phyloP scores from a whole-genome alignment of 2,797 vertebrate genomes.

The Chelmon rostratus region DNA sequence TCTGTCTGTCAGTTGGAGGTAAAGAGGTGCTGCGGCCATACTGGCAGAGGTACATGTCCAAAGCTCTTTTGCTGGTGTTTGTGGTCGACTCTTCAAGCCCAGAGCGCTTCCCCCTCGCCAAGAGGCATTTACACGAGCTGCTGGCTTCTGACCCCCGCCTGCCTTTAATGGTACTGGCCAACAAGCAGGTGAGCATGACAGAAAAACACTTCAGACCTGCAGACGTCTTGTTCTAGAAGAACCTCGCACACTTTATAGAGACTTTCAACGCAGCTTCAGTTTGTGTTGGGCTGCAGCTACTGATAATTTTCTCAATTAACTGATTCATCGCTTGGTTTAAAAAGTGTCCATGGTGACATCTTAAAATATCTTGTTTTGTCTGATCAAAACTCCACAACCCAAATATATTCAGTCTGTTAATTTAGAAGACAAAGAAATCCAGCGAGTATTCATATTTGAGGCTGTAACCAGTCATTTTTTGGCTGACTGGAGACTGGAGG shows the following conservation, averaged over 20 bases:
- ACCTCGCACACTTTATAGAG: not conserved
- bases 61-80: slow-evolving; percentile 90
- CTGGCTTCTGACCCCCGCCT: slow-evolving; percentile 85
- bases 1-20: slow-evolving; percentile 89
- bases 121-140: slow-evolving; percentile 89
- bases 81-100: slow-evolving; percentile 92
- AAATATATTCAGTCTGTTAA: not conserved
- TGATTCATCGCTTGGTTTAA: no score
- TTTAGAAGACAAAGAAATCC: not conserved
- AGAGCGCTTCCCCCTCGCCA: slow-evolving; percentile 88
- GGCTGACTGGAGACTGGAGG: no score
- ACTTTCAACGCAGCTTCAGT: not conserved
- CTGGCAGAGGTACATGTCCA: slow-evolving; percentile 90
- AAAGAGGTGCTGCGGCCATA: slow-evolving; percentile 88
- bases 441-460: no score
- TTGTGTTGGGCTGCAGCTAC: not conserved
- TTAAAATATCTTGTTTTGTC: not conserved
- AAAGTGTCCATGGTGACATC: no score
- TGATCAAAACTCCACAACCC: not conserved
- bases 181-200: slow-evolving; percentile 92
- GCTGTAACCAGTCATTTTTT: no score
- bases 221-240: not conserved
- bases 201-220: slow-evolving; percentile 14
- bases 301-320: no score
- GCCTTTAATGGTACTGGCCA: slow-evolving; percentile 93